Evolutionary conservation across 2,888 invertebrate genomes (phyloP).

Genomic region (Orchestes rusci): DNA sequence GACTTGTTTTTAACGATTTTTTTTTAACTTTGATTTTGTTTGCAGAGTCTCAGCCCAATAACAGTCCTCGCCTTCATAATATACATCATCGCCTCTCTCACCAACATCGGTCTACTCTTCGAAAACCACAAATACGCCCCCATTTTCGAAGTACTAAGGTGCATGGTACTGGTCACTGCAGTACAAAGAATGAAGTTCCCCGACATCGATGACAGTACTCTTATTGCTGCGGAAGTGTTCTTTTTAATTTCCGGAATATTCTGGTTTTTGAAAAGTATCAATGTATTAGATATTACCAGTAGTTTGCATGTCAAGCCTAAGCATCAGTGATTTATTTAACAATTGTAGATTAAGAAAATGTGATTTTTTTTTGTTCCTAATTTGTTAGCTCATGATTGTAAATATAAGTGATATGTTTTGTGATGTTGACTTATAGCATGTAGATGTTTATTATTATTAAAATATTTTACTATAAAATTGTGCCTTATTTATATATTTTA

Average conservation of each 20-base stretch:
- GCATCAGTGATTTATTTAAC: too few species aligned
- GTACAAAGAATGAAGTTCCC: constrained; percentile 43
- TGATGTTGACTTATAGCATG: too few species aligned
- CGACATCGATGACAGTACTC: constrained; percentile 40
- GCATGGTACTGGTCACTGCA: constrained; percentile 50
- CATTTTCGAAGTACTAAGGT: constrained; percentile 57
- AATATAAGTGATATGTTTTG: too few species aligned
- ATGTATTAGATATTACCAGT: constrained; percentile 35
- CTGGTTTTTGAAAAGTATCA: constrained; percentile 56
- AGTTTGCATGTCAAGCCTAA: too few species aligned
- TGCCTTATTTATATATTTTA: too few species aligned
- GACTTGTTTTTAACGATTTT: too few species aligned
- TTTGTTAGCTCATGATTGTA: too few species aligned
- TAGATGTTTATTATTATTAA: too few species aligned
- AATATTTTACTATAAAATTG: too few species aligned
- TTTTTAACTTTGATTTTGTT: too few species aligned
- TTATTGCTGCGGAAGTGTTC: constrained; percentile 51
- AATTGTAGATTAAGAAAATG: too few species aligned
- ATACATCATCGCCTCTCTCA: constrained; percentile 61
- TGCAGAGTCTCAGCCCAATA: constrained; percentile 56
- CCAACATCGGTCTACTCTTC: constrained; percentile 64
- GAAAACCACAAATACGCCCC: constrained; percentile 58
- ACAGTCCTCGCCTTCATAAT: constrained; percentile 52
- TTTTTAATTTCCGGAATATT: constrained; percentile 55
- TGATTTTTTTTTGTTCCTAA: too few species aligned